Base-by-base conservation (phyloP, 2,888 invertebrate species). In the Callimorpha dominula region DNA sequence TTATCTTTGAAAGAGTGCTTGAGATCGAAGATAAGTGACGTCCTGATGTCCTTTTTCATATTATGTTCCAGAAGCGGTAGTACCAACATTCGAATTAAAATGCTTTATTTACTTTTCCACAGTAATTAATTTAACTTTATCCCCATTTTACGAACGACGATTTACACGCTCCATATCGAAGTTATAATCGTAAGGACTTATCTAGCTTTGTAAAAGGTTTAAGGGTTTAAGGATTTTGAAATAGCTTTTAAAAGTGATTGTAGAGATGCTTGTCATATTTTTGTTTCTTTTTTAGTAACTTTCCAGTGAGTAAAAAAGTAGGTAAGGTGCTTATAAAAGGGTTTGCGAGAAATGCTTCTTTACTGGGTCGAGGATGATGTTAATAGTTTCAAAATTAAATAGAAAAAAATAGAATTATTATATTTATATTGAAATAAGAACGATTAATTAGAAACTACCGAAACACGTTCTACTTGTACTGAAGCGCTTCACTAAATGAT, bases 401-500 rank as follows among this genome's bases (percentile, higher is more conserved):
- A 50, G 14, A 14, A 14, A 14, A 50, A 14, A 14, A 0, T 31
- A 31, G 2, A 31, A 31, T 31, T 31, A 31, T 31, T 31, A n/a
- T 5, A 2, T 12, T 4, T 6, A 5, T 17, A 14, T 14, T 52
- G 5, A 52, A 52, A 17, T 17, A 1, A 52, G 17, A 52, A n/a
- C 54, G 3, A 54, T 7, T n/a, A 11, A 20, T 57, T 46, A 11
- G 46, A 46, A 46, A 11, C 8, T 46, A 9, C 11, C 46, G 11
- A 46, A 46, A 46, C 46, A 9, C 11, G 11, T 9, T 46, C 20
- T 20, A 20, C 57, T 20, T 11, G 11, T 57, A 57, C 4, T 11
- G 9, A n/a, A 1, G 71, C 69, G 67, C 68, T 68, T 15, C 64
- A 50, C 60, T 64, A 5, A 43, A 66, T 63, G 52, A 65, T 15